Percentiles rank a stretch among this genome's conserved stretches.
These are phyloP conservation scores for Marronus borbonicus DNA, from an alignment of 2,888 invertebrate species.

Conservation along the genomic window DNA sequence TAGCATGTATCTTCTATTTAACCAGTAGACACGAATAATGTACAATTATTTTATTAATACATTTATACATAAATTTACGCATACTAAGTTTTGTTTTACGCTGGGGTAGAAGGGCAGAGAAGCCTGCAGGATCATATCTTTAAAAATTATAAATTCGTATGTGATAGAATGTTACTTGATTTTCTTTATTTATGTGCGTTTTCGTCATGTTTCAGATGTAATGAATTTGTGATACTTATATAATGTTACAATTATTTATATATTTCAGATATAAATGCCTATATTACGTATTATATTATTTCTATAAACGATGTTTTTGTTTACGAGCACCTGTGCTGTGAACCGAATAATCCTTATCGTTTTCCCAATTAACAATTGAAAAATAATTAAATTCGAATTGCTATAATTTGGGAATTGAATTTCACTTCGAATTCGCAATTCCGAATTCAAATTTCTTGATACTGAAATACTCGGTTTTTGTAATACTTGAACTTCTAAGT, in stretches of 20 bases:
- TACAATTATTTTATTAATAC: constrained; percentile 6
- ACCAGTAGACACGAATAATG: constrained; percentile 11
- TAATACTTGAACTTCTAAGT: too few species aligned
- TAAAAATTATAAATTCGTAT: neutral
- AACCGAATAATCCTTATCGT: too few species aligned
- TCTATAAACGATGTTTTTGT: neutral
- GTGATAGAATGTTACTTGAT: constrained; percentile 6
- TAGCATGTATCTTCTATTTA: neutral
- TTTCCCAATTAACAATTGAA: too few species aligned
- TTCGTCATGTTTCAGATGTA: neutral
- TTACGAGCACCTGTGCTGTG: constrained; percentile 21
- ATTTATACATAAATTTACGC: neutral
- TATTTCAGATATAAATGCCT: neutral
- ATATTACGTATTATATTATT: constrained; percentile 14
- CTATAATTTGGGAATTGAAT: too few species aligned
- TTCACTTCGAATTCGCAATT: too few species aligned
- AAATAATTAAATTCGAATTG: too few species aligned
- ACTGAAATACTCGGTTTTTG: too few species aligned
- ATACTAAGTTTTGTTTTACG: neutral
- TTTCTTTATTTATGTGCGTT: neutral
- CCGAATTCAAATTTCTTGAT: too few species aligned
- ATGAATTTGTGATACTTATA: constrained; percentile 2
- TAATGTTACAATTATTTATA: constrained; percentile 16
- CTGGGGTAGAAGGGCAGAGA: neutral
- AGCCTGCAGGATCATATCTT: neutral